phyloP scores from a whole-genome alignment of 2,797 vertebrate species.

The Urosaurus nigricauda region DNA sequence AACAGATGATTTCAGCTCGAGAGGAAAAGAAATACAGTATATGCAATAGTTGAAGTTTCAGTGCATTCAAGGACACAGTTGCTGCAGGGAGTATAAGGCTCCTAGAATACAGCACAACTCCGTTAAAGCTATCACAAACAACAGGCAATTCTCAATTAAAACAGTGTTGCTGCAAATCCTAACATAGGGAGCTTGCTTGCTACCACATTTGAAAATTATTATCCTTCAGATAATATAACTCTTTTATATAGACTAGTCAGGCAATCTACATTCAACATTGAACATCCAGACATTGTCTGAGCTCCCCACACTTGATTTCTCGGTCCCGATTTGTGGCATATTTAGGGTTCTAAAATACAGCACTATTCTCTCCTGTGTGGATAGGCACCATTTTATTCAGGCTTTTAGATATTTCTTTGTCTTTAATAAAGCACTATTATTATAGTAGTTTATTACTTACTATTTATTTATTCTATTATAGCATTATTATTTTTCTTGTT shows the following conservation, averaged over 20 bases:
- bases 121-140: fast-evolving
- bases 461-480: too few species aligned
- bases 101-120: conserved; percentile 32
- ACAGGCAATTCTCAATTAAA: conserved; percentile 24
- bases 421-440: background rate
- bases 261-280: background rate
- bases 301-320: background rate
- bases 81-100: conserved; percentile 20
- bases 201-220: background rate
- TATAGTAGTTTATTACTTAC: too few species aligned
- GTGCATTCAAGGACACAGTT: conserved; percentile 48
- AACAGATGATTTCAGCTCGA: conserved; percentile 26
- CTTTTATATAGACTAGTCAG: background rate
- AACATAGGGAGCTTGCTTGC: background rate
- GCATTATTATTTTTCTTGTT: background rate
- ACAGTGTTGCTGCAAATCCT: conserved; percentile 18
- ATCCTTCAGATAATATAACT: background rate
- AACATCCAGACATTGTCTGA: background rate
- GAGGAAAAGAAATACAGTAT: background rate
- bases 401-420: background rate
- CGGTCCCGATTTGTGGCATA: background rate
- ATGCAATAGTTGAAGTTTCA: background rate
- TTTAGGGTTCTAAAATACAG: background rate
- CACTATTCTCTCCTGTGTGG: background rate
- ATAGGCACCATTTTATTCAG: too few species aligned